A percentile compares a stretch with the other conserved stretches of the same genome.
These are phyloP conservation scores for Crocallis elinguaria DNA, from an alignment of 2,888 invertebrate genomes.

Conservation along the genomic window DNA sequence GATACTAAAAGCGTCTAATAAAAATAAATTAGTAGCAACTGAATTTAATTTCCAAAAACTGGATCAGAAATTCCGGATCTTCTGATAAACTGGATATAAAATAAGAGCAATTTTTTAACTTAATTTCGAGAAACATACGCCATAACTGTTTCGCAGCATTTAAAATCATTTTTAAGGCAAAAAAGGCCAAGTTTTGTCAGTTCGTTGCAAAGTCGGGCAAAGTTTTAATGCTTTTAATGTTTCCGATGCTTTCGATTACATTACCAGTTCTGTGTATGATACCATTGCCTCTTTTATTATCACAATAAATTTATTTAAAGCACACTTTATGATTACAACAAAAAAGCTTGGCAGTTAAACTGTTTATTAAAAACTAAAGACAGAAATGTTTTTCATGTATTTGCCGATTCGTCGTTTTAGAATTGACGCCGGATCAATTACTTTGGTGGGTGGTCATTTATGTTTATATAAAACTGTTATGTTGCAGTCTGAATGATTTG, in stretches of 20 bases:
- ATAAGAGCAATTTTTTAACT: background rate
- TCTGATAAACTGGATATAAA: slow-evolving; percentile 1
- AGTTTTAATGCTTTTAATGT: slow-evolving; percentile 42
- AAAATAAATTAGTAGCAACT: background rate
- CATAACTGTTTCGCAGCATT: slow-evolving; percentile 1
- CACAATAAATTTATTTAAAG: slow-evolving; percentile 24
- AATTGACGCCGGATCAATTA: slow-evolving; percentile 1
- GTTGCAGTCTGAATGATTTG: too few relatives aligned
- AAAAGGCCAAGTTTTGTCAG: background rate
- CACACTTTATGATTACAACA: slow-evolving; percentile 20
- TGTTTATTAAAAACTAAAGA: slow-evolving; percentile 11
- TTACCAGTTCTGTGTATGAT: slow-evolving; percentile 22
- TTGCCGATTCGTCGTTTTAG: slow-evolving; percentile 7
- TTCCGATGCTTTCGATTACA: slow-evolving; percentile 31
- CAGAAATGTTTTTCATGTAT: slow-evolving; percentile 1
- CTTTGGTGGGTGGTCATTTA: slow-evolving; percentile 10
- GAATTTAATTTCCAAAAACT: background rate
- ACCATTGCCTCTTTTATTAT: slow-evolving; percentile 21
- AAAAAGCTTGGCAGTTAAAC: slow-evolving; percentile 13
- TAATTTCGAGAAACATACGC: background rate
- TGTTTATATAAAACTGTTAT: too few relatives aligned
- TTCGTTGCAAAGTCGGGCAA: slow-evolving; percentile 31
- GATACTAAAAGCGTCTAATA: background rate
- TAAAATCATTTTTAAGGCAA: background rate
- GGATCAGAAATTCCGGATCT: background rate